These are phyloP conservation scores for Peribatodes rhomboidaria DNA, from an alignment of 2,888 invertebrate genomes.

Conservation along the genomic window DNA sequence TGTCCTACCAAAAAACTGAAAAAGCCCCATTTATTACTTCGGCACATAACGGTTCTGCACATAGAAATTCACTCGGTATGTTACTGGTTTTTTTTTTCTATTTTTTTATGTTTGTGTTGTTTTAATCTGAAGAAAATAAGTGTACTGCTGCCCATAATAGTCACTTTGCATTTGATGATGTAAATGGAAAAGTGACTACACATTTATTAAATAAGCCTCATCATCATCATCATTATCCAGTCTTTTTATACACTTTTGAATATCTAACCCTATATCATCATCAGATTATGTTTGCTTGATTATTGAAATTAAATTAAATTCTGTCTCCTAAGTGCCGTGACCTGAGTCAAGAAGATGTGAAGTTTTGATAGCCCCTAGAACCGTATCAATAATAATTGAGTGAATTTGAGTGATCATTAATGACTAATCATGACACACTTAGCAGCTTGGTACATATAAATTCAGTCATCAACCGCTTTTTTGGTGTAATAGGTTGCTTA, in stretches of 20 bases:
- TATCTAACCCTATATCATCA: no score
- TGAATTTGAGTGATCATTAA: no score
- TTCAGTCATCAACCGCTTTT: no score
- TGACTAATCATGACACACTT: background rate
- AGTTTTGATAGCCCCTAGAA: background rate
- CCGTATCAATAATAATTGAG: background rate
- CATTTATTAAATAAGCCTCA: no score
- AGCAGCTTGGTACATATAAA: background rate
- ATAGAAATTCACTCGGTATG: conserved; percentile 80
- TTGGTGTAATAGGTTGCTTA: no score
- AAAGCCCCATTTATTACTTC: conserved; percentile 65
- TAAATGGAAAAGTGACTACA: no score
- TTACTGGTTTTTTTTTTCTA: conserved; percentile 52
- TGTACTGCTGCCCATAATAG: background rate
- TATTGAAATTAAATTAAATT: no score
- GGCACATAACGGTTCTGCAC: conserved; percentile 78
- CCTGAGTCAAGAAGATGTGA: no score
- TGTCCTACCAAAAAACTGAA: conserved; percentile 68
- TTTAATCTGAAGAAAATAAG: background rate
- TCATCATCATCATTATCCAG: no score
- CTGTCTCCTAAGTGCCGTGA: no score
- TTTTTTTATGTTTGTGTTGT: conserved; percentile 25
- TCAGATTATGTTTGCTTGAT: no score
- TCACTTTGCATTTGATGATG: background rate
- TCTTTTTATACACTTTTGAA: no score